Evolutionary conservation across 2,888 invertebrate species (phyloP).

Genomic region (Tetanocera ferruginea): DNA sequence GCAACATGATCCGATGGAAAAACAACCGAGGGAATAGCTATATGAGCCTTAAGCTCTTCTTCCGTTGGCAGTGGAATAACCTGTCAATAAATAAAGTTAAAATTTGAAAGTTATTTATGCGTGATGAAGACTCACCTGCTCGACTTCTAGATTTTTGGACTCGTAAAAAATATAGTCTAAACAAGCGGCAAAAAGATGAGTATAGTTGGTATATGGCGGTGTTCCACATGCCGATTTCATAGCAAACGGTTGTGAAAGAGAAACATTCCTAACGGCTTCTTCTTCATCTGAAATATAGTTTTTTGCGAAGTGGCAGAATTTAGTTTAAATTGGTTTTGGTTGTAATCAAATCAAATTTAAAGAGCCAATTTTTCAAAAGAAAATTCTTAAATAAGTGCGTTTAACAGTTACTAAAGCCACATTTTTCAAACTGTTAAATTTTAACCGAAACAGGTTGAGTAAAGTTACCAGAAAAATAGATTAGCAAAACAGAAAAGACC

Average conservation of each 20-base stretch:
- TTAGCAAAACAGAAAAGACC: too few species aligned
- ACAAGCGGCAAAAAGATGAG: conserved; percentile 84
- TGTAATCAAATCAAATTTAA: too few species aligned
- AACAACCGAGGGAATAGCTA: conserved; percentile 88
- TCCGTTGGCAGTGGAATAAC: conserved; percentile 85
- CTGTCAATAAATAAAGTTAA: conserved; percentile 66
- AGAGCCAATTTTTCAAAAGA: too few species aligned
- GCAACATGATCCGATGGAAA: conserved; percentile 97
- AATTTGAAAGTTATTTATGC: not conserved
- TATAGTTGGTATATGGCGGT: conserved; percentile 88
- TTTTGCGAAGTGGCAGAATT: conserved; percentile 31
- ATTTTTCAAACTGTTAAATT: too few species aligned
- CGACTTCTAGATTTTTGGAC: conserved; percentile 74
- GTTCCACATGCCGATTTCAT: conserved; percentile 87
- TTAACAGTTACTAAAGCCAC: too few species aligned
- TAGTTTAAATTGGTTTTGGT: too few species aligned
- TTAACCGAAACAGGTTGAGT: too few species aligned
- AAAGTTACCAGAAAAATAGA: too few species aligned
- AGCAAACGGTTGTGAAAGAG: conserved; percentile 75
- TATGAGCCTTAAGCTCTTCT: conserved; percentile 80
- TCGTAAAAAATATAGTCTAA: conserved; percentile 94
- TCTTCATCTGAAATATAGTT: conserved; percentile 73
- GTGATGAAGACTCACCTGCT: conserved; percentile 71
- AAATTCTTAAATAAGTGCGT: too few species aligned
- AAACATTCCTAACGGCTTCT: conserved; percentile 77